A percentile compares a stretch with the other conserved stretches of the same genome.
These are phyloP conservation scores for Antigone vipio DNA, from an alignment of 2,113 vertebrate species.

Conservation along the genomic window DNA sequence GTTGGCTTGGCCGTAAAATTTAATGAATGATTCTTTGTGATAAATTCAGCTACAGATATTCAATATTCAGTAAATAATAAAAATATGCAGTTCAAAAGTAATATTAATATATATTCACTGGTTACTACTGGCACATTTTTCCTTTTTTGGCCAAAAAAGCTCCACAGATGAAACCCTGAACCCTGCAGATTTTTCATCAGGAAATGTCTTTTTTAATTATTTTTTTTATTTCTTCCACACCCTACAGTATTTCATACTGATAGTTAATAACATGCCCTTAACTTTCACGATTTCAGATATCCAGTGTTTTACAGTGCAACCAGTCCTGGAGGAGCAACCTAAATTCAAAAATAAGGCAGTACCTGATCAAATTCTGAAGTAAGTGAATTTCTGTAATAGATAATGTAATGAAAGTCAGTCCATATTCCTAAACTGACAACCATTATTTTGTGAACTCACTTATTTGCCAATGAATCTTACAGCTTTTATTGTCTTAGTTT, in stretches of 20 bases:
- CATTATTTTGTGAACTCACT: background rate
- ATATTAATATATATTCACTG: background rate
- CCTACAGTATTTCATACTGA: background rate
- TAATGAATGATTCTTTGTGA: constrained; percentile 30
- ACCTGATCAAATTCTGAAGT: constrained; percentile 98
- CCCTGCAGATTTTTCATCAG: background rate
- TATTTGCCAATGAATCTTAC: background rate
- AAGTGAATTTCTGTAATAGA: constrained; percentile 44
- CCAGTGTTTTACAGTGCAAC: constrained; percentile 96
- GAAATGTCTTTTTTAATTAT: background rate
- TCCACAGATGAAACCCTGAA: background rate
- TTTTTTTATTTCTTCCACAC: background rate
- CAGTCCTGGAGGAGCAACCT: constrained; percentile 92
- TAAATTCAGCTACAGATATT: constrained; percentile 12
- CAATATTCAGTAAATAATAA: background rate
- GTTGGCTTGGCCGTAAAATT: constrained; percentile 10
- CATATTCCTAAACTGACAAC: background rate
- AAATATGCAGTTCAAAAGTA: background rate
- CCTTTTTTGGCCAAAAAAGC: background rate
- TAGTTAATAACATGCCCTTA: constrained; percentile 70
- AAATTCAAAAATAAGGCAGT: constrained; percentile 94
- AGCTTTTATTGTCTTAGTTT: background rate
- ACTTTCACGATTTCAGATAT: constrained; percentile 81
- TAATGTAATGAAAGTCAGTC: background rate
- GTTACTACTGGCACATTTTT: background rate